Percentiles rank a stretch among this genome's conserved stretches.
These are phyloP conservation scores for Tricholaema leucomelas DNA, from an alignment of 2,113 vertebrate species.

Conservation along the genomic window DNA sequence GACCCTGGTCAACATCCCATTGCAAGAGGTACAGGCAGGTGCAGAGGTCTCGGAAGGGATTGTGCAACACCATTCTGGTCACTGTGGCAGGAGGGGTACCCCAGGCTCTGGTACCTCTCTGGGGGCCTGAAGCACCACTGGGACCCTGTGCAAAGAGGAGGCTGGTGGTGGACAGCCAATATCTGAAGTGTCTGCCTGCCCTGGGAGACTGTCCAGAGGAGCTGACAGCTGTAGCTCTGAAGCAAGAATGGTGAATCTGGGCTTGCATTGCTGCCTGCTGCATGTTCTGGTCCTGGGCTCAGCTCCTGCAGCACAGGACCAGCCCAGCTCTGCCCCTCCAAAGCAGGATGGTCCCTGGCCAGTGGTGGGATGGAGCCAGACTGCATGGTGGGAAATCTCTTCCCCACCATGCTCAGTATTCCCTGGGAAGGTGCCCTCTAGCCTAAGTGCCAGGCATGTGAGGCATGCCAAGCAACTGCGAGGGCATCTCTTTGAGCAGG, in stretches of 20 bases:
- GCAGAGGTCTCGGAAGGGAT: background rate
- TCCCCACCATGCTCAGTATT: background rate
- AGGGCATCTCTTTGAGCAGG: background rate
- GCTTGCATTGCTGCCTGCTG: background rate
- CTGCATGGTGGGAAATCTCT: background rate
- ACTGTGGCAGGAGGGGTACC: background rate
- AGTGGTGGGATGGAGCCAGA: background rate
- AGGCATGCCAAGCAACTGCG: background rate
- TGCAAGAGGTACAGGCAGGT: conserved; percentile 81
- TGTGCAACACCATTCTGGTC: fast-evolving
- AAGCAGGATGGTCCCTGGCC: background rate
- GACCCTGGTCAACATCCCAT: conserved; percentile 81
- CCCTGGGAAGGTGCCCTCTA: background rate
- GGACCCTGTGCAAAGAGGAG: background rate
- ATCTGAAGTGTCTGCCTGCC: background rate
- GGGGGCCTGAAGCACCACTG: background rate
- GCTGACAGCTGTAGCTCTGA: background rate
- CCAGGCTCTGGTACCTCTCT: no score
- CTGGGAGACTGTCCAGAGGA: background rate
- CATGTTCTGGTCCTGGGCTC: background rate
- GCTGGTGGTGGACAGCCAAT: background rate
- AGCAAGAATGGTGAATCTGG: background rate
- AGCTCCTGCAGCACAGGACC: background rate
- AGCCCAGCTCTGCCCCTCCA: background rate
- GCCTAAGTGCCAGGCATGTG: background rate